Conservation (phyloP, 1,140 invertebrate species). For the Subanguina moxae region DNA sequence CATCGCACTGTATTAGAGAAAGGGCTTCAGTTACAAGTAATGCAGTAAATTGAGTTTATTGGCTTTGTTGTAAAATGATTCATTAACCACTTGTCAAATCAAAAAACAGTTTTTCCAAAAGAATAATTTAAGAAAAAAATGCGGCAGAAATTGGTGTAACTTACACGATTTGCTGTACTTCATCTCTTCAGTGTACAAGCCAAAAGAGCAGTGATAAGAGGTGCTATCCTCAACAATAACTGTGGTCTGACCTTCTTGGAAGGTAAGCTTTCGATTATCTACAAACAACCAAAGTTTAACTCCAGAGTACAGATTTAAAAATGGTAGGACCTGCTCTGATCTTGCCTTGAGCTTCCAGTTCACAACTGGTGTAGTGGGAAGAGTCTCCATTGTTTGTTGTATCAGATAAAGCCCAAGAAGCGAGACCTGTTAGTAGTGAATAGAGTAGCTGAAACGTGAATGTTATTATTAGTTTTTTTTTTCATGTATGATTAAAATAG, state of each 20-base stretch:
- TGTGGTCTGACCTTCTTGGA: constrained; percentile 48
- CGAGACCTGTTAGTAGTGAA: constrained; percentile 48
- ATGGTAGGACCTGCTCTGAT: constrained; percentile 41
- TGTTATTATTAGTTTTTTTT: too few species aligned
- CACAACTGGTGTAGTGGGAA: constrained; percentile 47
- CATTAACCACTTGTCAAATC: too few species aligned
- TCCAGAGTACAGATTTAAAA: constrained; percentile 2
- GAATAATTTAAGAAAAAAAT: too few species aligned
- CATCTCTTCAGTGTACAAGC: constrained; percentile 57
- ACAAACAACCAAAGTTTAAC: constrained; percentile 22
- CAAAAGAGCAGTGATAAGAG: constrained; percentile 57
- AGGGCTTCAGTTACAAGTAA: too few species aligned
- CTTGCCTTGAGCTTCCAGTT: constrained; percentile 55
- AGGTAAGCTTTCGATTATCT: constrained; percentile 54
- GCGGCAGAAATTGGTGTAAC: constrained; percentile 16
- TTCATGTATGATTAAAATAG: too few species aligned
- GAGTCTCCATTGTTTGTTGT: constrained; percentile 51
- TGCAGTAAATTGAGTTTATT: too few species aligned
- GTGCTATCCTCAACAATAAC: constrained; percentile 56
- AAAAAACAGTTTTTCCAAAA: too few species aligned
- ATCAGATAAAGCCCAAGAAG: constrained; percentile 51
- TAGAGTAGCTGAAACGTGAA: constrained; percentile 54
- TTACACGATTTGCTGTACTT: constrained; percentile 47
- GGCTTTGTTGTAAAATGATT: too few species aligned
- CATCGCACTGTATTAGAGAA: too few species aligned